Evolutionary conservation across 2,113 vertebrate species (phyloP).

Genomic region (Apaloderma vittatum): DNA sequence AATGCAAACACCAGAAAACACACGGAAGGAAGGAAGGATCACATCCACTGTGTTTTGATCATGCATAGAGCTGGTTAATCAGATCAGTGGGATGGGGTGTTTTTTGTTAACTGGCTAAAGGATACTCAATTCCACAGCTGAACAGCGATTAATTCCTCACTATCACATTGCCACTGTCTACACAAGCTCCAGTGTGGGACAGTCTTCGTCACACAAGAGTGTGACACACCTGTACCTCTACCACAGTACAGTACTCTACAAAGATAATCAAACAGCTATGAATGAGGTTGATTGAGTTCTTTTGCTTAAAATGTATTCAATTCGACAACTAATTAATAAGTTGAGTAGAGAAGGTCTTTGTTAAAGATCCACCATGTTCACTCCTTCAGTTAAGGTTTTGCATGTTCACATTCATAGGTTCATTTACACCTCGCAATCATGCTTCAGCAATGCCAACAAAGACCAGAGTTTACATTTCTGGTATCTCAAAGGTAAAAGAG

Average conservation of each 20-base stretch:
- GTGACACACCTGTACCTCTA: not conserved
- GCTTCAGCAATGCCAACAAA: slow-evolving; percentile 56
- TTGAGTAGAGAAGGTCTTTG: slow-evolving; percentile 44
- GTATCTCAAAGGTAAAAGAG: not conserved
- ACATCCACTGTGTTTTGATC: not conserved
- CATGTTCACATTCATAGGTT: slow-evolving; percentile 38
- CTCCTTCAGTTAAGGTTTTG: slow-evolving; percentile 55
- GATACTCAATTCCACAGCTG: not conserved
- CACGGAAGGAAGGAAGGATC: not conserved
- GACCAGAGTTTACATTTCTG: slow-evolving; percentile 37
- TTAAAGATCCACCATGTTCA: slow-evolving; percentile 47
- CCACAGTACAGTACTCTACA: not conserved
- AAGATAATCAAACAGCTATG: not conserved
- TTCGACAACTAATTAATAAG: slow-evolving; percentile 57
- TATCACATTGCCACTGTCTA: not conserved
- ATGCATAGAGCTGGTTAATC: not conserved
- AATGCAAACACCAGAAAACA: not conserved
- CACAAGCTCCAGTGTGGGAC: not conserved
- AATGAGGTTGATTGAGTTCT: slow-evolving; percentile 19
- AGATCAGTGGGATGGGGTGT: accelerated
- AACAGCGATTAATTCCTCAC: not conserved
- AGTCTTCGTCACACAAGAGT: not conserved
- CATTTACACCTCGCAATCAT: slow-evolving; percentile 59
- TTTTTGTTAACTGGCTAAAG: not conserved
- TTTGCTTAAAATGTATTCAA: slow-evolving; percentile 40